Conservation (phyloP, 2,113 vertebrate genomes). For the Triplophysa siluroides region DNA sequence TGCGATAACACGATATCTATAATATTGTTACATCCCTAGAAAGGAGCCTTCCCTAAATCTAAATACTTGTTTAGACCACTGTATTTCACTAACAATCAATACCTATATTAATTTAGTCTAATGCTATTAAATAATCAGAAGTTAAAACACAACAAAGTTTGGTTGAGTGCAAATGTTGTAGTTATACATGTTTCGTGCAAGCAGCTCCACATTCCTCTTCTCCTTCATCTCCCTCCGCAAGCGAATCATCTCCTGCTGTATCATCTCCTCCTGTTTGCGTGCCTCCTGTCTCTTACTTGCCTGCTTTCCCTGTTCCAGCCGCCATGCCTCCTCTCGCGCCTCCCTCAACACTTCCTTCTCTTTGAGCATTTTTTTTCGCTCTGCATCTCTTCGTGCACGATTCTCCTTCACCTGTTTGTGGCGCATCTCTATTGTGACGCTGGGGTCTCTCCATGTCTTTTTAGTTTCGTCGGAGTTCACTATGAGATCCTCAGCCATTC, state of each 20-base stretch:
- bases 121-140: not conserved
- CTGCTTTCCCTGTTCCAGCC: conserved; percentile 73
- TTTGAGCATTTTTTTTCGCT: conserved; percentile 70
- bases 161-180: not conserved
- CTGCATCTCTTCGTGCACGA: conserved; percentile 75
- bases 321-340: conserved; percentile 73
- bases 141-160: not conserved
- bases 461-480: conserved; percentile 66
- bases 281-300: conserved; percentile 74
- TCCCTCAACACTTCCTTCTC: conserved; percentile 72
- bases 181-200: conserved; percentile 76
- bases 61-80: no score
- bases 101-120: not conserved
- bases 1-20: no score
- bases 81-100: no score
- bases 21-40: no score
- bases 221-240: conserved; percentile 84
- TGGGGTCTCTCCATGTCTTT: conserved; percentile 76
- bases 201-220: conserved; percentile 70
- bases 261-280: conserved; percentile 78
- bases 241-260: conserved; percentile 85
- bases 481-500: conserved; percentile 72
- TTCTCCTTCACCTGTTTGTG: conserved; percentile 92
- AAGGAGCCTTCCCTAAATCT: no score
- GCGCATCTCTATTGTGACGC: conserved; percentile 87